Evolutionary conservation across 1,140 invertebrate genomes (phyloP).

Genomic region (Riptortus pedestris): DNA sequence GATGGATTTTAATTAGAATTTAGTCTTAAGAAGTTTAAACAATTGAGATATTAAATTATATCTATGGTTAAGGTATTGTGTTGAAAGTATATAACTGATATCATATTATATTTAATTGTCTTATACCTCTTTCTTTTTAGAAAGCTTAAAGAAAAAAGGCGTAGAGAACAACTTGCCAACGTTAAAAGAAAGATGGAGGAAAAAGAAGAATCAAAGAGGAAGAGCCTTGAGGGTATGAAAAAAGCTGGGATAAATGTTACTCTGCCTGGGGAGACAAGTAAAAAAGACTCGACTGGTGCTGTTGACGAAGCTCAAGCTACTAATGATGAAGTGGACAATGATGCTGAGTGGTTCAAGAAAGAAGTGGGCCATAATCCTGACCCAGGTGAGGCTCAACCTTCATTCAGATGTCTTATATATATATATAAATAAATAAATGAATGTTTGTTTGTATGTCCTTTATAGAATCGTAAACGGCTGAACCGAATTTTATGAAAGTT

Average conservation of each 20-base stretch:
- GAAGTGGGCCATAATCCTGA: slow-evolving; percentile 82
- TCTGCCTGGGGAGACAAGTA: slow-evolving; percentile 20
- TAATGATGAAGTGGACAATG: slow-evolving; percentile 50
- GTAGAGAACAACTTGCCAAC: slow-evolving; percentile 55
- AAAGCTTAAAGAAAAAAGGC: slow-evolving; percentile 60
- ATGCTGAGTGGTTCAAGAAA: slow-evolving; percentile 69
- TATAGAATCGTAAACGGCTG: no score
- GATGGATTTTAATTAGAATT: no score
- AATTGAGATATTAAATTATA: no score
- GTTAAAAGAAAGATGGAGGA: slow-evolving; percentile 55
- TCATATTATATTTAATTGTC: no score
- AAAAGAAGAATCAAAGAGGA: slow-evolving; percentile 34
- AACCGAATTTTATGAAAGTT: no score
- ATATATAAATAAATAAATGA: no score
- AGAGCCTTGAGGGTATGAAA: slow-evolving; percentile 38
- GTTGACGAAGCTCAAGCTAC: slow-evolving; percentile 33
- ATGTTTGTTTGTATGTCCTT: no score
- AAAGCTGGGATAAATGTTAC: slow-evolving; percentile 36
- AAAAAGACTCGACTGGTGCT: slow-evolving; percentile 40
- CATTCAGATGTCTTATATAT: background rate
- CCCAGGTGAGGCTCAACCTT: slow-evolving; percentile 48
- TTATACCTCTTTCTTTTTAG: no score
- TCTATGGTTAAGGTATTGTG: no score
- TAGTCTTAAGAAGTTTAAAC: no score
- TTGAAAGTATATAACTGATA: no score